A percentile compares a stretch with the other conserved stretches of the same genome.
Evolutionary conservation across 2,797 vertebrate genomes (phyloP).

Genomic region (Notamacropus eugenii): DNA sequence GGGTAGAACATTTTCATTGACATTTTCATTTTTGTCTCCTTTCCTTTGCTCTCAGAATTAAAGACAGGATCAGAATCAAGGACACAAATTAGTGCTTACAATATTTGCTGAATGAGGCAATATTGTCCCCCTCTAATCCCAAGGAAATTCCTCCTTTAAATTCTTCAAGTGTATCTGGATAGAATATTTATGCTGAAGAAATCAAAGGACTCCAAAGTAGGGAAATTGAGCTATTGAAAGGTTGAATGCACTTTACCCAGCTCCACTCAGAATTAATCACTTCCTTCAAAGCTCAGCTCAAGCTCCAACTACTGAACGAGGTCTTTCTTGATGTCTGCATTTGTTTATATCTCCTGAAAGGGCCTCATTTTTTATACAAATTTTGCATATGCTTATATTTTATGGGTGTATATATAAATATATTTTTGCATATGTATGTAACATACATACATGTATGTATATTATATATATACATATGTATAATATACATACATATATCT

Average conservation of each 20-base stretch:
- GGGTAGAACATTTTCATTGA: background rate
- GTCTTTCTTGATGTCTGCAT: background rate
- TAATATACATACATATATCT: background rate
- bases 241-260: background rate
- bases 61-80: background rate
- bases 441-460: background rate
- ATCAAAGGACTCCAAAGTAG: background rate
- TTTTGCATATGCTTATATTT: background rate
- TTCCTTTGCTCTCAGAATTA: slow-evolving; percentile 11
- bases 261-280: background rate
- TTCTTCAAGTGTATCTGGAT: background rate
- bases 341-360: background rate
- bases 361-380: background rate
- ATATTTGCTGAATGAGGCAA: background rate
- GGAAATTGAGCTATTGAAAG: background rate
- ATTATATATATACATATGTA: background rate
- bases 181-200: background rate
- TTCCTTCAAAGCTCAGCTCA: background rate
- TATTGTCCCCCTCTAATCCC: background rate
- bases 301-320: background rate
- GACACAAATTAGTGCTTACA: background rate
- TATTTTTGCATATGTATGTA: too few species aligned
- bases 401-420: background rate
- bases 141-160: background rate
- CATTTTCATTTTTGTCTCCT: background rate